Percentiles rank a stretch among this genome's conserved stretches.
These are phyloP conservation scores for Ceratoteleas bidentatus DNA, from an alignment of 1,140 invertebrate species.

Conservation along the genomic window DNA sequence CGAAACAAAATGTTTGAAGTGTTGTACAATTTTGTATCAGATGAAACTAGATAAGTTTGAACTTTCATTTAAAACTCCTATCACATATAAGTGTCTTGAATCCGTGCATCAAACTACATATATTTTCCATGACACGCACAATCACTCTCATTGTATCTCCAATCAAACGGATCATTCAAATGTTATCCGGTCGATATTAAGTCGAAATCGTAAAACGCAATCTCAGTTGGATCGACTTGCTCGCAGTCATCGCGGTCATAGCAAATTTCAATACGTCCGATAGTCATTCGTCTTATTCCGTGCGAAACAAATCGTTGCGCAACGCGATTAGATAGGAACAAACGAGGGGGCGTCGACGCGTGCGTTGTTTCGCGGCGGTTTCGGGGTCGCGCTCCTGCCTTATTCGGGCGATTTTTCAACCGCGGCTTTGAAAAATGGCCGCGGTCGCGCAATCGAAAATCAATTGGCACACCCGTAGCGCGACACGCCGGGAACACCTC, in stretches of 20 bases:
- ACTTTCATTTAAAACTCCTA: too few relatives aligned
- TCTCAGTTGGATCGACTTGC: neutral
- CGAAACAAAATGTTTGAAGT: too few relatives aligned
- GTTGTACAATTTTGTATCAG: too few relatives aligned
- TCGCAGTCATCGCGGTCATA: constrained; percentile 12
- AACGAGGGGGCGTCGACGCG: constrained; percentile 47
- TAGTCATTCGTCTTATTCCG: constrained; percentile 39
- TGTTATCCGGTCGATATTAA: neutral
- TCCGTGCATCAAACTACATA: too few relatives aligned
- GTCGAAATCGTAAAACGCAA: neutral
- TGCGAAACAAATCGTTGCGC: constrained; percentile 43
- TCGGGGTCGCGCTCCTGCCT: constrained; percentile 55
- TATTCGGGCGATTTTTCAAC: constrained; percentile 77
- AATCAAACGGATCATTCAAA: neutral
- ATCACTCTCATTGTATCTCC: neutral
- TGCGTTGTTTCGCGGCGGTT: constrained; percentile 35
- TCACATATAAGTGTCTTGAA: too few relatives aligned
- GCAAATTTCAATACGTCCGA: constrained; percentile 11
- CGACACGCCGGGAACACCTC: neutral
- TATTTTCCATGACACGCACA: too few relatives aligned
- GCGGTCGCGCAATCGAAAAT: constrained; percentile 76
- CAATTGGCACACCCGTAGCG: constrained; percentile 68
- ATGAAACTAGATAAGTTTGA: too few relatives aligned
- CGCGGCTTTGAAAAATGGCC: constrained; percentile 73
- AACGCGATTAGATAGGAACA: constrained; percentile 47